phyloP scores from a whole-genome alignment of 1,140 invertebrate genomes.

The Hetaerina americana region DNA sequence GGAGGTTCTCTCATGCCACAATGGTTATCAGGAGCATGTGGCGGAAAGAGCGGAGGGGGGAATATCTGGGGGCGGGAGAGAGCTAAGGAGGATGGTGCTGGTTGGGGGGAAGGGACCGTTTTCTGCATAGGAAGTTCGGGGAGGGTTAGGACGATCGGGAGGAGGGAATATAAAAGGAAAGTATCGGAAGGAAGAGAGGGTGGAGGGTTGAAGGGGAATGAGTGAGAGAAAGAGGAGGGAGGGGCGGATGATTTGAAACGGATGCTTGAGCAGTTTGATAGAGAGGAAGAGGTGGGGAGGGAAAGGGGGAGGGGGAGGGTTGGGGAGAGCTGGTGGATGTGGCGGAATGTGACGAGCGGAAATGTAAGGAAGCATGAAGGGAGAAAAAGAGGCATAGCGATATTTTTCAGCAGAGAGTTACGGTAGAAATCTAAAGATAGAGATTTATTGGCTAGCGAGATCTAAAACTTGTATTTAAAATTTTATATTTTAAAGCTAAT shows the following conservation, averaged over 20 bases:
- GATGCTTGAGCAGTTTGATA: conserved; percentile 1
- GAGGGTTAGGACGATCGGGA: too few relatives aligned
- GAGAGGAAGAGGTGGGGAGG: conserved; percentile 5
- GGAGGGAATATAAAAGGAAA: too few relatives aligned
- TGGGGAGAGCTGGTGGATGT: background rate
- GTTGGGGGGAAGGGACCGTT: too few relatives aligned
- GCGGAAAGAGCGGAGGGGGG: background rate
- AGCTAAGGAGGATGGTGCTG: background rate
- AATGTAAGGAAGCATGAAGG: too few relatives aligned
- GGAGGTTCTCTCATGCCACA: background rate
- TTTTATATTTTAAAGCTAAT: too few relatives aligned
- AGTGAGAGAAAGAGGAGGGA: background rate
- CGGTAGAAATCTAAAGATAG: background rate
- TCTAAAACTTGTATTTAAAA: too few relatives aligned
- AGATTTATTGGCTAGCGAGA: background rate
- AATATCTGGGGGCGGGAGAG: background rate
- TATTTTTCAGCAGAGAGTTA: background rate
- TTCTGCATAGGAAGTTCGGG: too few relatives aligned
- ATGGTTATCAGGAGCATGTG: background rate
- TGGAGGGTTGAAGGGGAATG: conserved; percentile 8
- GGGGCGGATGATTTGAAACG: background rate
- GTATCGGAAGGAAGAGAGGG: too few relatives aligned
- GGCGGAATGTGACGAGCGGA: background rate
- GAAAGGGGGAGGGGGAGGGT: conserved; percentile 5
- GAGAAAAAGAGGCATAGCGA: background rate